Conservation (phyloP, 2,797 vertebrate species). For the Xiphorhynchus erythropygius region DNA sequence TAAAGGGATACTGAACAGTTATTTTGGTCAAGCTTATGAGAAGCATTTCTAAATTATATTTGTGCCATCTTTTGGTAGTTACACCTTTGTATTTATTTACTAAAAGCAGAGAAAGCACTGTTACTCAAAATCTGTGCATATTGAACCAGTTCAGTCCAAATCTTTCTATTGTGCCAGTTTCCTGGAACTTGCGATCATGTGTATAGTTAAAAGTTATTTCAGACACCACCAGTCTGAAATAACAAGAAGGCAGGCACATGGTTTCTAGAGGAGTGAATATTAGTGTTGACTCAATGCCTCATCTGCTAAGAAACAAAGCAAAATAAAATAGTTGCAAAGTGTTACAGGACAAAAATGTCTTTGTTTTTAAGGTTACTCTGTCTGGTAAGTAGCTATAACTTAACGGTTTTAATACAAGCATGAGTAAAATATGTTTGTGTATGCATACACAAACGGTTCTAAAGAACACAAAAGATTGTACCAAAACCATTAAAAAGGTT, state of each 20-base stretch:
- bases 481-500: background rate
- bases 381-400: background rate
- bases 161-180: background rate
- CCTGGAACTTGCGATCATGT: background rate
- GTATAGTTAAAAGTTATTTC: background rate
- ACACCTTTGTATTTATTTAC: background rate
- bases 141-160: background rate
- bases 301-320: background rate
- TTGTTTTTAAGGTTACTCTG: background rate
- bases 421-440: background rate
- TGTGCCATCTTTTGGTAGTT: background rate
- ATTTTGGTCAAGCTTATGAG: background rate
- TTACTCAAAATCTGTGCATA: background rate
- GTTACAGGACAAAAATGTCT: background rate
- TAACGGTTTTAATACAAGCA: background rate
- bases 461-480: background rate
- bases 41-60: background rate
- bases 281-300: background rate
- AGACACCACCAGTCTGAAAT: background rate
- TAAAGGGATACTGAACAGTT: background rate
- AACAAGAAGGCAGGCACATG: fast-evolving
- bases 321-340: background rate
- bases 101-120: background rate
- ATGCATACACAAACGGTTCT: background rate
- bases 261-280: background rate